Conservation (phyloP, 2,797 vertebrate species). For the Trichosurus vulpecula region DNA sequence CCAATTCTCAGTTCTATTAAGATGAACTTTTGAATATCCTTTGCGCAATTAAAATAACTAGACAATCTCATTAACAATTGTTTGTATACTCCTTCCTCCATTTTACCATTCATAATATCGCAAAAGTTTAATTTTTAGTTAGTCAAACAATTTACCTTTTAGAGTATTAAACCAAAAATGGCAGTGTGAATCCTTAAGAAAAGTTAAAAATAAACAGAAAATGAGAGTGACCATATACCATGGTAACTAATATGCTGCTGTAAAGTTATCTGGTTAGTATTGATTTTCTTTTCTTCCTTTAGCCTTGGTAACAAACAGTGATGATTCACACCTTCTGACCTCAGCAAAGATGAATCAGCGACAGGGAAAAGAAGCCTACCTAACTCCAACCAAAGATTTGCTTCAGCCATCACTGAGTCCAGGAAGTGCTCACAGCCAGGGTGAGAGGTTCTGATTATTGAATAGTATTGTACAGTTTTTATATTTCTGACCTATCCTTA, state of each 20-base stretch:
- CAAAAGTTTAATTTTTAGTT: not conserved
- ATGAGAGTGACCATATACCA: not conserved
- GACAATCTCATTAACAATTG: not conserved
- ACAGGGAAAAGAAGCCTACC: conserved; percentile 92
- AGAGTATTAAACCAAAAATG: not conserved
- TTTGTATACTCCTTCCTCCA: not conserved
- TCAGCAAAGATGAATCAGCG: conserved; percentile 97
- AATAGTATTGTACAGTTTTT: not conserved
- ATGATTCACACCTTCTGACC: conserved; percentile 91
- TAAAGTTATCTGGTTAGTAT: conserved; percentile 41
- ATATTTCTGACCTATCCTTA: not conserved
- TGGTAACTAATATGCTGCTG: conserved; percentile 27
- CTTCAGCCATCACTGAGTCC: conserved; percentile 90
- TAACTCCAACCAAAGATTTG: conserved; percentile 92
- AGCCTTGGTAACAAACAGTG: conserved; percentile 88
- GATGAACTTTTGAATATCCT: not conserved
- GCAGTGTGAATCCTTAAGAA: not conserved
- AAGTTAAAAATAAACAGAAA: conserved; percentile 32
- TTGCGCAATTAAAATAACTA: not conserved
- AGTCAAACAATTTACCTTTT: not conserved
- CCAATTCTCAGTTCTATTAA: not conserved
- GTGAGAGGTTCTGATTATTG: conserved; percentile 83
- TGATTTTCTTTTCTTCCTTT: conserved; percentile 75
- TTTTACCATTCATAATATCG: not conserved
- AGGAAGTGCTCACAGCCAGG: conserved; percentile 90